Conservation (phyloP, 2,888 invertebrate genomes). For the Bellardia bayeri region DNA sequence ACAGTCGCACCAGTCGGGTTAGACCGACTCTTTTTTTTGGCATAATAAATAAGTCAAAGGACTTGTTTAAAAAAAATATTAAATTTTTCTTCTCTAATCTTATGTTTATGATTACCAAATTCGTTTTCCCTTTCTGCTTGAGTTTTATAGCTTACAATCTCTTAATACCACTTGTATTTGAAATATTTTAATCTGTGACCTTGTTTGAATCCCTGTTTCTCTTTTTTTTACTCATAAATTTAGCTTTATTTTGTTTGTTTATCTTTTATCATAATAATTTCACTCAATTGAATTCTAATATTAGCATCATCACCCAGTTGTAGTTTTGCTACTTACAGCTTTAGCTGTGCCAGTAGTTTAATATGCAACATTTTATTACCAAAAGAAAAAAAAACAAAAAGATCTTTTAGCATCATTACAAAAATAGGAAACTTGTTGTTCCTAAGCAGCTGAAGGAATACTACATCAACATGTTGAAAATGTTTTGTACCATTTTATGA, state of each 20-base stretch:
- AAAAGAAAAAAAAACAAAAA: constrained; percentile 10
- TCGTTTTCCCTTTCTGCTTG: background rate
- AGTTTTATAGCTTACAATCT: background rate
- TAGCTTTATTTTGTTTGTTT: background rate
- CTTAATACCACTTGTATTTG: background rate
- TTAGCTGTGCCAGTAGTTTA: background rate
- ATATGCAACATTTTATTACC: constrained; percentile 11
- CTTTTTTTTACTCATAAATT: background rate
- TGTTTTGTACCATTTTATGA: constrained; percentile 21
- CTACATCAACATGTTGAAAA: constrained; percentile 33
- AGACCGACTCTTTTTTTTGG: no score
- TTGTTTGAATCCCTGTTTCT: background rate
- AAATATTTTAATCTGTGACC: constrained; percentile 1
- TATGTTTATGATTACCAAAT: background rate
- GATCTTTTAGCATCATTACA: background rate
- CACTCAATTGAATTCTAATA: constrained; percentile 15
- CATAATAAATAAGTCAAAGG: no score
- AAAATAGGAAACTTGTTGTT: constrained; percentile 27
- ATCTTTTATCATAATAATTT: constrained; percentile 19
- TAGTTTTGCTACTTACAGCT: background rate
- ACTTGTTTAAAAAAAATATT: no score
- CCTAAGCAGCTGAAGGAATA: background rate
- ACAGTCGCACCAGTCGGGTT: no score
- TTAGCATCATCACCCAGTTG: constrained; percentile 22
- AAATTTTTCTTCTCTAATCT: no score